Evolutionary conservation across 2,113 vertebrate genomes (phyloP).

Genomic region (Sterna hirundo): DNA sequence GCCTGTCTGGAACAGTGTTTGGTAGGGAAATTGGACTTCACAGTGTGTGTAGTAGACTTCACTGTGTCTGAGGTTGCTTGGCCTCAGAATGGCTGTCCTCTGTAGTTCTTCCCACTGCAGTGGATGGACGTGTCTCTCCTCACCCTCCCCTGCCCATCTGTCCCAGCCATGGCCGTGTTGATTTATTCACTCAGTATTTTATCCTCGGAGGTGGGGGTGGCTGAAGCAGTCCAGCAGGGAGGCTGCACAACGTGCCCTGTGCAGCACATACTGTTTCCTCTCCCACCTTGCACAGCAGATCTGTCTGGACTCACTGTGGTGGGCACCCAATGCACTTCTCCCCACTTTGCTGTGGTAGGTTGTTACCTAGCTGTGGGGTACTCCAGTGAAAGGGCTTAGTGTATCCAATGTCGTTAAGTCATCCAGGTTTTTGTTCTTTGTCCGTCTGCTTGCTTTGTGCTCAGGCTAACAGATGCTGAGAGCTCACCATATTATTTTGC

Average conservation of each 20-base stretch:
- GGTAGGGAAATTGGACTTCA: background rate
- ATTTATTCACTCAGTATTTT: background rate
- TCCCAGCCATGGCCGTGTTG: background rate
- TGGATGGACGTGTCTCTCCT: background rate
- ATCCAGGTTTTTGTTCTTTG: background rate
- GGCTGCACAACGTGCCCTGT: accelerated
- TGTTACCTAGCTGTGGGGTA: background rate
- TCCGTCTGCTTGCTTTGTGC: background rate
- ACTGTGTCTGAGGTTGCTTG: background rate
- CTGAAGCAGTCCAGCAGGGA: background rate
- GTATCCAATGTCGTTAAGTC: background rate
- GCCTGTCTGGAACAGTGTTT: background rate
- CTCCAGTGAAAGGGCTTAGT: background rate
- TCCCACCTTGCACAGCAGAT: background rate
- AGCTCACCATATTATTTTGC: background rate
- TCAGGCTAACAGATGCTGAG: background rate
- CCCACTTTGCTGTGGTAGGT: background rate
- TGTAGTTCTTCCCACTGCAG: background rate
- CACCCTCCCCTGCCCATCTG: background rate
- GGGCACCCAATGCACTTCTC: background rate
- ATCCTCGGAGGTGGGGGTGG: accelerated
- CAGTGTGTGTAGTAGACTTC: background rate
- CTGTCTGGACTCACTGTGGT: accelerated
- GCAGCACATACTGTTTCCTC: accelerated
- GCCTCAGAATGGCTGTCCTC: background rate